These are phyloP conservation scores for Brachylomia viminalis DNA, from an alignment of 2,888 invertebrate species.

Conservation along the genomic window DNA sequence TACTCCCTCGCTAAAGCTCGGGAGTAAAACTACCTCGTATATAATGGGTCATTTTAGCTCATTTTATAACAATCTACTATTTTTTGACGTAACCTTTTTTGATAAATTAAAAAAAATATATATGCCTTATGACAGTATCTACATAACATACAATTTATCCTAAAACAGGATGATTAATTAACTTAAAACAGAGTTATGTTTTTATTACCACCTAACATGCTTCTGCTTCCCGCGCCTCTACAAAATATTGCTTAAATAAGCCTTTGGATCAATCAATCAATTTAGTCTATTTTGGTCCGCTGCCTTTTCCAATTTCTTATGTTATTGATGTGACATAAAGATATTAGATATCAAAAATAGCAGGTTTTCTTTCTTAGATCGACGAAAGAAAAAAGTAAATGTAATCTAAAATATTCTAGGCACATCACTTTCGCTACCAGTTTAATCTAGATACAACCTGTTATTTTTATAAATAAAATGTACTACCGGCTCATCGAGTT, in stretches of 20 bases:
- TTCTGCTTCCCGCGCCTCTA: neutral
- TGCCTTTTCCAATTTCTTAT: slow-evolving; percentile 16
- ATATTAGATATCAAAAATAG: slow-evolving; percentile 8
- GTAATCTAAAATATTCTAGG: neutral
- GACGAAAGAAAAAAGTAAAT: slow-evolving; percentile 8
- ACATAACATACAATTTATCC: neutral
- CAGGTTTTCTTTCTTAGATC: neutral
- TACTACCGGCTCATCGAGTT: slow-evolving; percentile 14
- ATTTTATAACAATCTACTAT: too few species aligned
- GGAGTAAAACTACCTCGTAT: too few species aligned
- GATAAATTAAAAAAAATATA: too few species aligned
- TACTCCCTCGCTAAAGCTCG: too few species aligned
- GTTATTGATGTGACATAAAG: slow-evolving; percentile 30
- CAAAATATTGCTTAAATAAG: slow-evolving; percentile 19
- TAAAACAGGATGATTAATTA: neutral
- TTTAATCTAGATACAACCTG: slow-evolving; percentile 6
- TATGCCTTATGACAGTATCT: neutral
- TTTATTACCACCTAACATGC: neutral
- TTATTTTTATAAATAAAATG: slow-evolving; percentile 28
- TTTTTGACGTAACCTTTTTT: neutral
- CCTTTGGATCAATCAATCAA: slow-evolving; percentile 43
- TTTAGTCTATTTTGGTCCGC: slow-evolving; percentile 22
- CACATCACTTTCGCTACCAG: slow-evolving; percentile 25
- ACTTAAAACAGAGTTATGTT: neutral
- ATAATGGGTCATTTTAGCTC: too few species aligned